A percentile compares a stretch with the other conserved stretches of the same genome.
Evolutionary conservation across 2,888 invertebrate species (phyloP).

Genomic region (Clanis bilineata): DNA sequence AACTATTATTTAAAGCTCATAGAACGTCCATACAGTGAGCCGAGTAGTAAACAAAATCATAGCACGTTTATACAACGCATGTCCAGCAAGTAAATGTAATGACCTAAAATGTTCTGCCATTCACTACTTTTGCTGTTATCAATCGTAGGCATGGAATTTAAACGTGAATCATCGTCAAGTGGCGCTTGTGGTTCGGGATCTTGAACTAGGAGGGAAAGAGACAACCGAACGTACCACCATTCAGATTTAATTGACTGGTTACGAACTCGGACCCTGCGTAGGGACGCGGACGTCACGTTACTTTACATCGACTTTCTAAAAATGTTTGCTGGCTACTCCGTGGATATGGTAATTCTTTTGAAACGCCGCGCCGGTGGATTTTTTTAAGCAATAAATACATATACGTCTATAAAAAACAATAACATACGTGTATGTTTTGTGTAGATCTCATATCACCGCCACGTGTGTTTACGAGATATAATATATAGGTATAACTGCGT

Average conservation of each 20-base stretch:
- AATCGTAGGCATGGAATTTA: slow-evolving; percentile 77
- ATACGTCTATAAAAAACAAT: slow-evolving; percentile 25
- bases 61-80: slow-evolving; percentile 33
- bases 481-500: neutral
- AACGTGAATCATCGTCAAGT: slow-evolving; percentile 79
- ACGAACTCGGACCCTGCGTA: slow-evolving; percentile 76
- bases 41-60: slow-evolving; percentile 10
- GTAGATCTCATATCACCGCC: slow-evolving; percentile 24
- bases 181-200: slow-evolving; percentile 72
- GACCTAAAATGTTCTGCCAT: slow-evolving; percentile 71
- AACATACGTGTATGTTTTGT: neutral
- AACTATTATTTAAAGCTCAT: neutral
- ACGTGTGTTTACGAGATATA: neutral
- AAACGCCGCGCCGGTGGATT: slow-evolving; percentile 46
- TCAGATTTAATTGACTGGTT: slow-evolving; percentile 80
- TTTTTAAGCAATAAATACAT: slow-evolving; percentile 21
- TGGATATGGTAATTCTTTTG: slow-evolving; percentile 58
- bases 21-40: neutral
- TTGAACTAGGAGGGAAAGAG: slow-evolving; percentile 69
- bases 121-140: slow-evolving; percentile 76
- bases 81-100: slow-evolving; percentile 62
- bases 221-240: slow-evolving; percentile 69
- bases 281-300: slow-evolving; percentile 77
- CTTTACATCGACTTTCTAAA: slow-evolving; percentile 77
- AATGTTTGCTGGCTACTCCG: slow-evolving; percentile 54